Evolutionary conservation across 2,888 invertebrate species (phyloP).

Genomic region (Heliothis peltigera): DNA sequence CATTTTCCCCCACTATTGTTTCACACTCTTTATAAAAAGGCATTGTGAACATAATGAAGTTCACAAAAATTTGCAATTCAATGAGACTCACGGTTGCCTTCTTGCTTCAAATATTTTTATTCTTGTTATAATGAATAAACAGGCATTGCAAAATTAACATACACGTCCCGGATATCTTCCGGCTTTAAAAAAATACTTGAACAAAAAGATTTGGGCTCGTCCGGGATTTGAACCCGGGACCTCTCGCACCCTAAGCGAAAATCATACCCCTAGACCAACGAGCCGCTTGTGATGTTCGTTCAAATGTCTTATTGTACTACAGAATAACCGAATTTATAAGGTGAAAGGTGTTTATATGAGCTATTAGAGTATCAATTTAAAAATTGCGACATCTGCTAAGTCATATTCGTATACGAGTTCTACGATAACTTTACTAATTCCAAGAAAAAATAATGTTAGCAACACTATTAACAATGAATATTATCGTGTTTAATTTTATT

Average conservation of each 20-base stretch:
- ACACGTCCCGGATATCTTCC: not conserved
- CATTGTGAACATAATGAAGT: constrained; percentile 59
- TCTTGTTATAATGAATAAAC: constrained; percentile 22
- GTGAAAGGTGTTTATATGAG: constrained; percentile 66
- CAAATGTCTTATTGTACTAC: constrained; percentile 60
- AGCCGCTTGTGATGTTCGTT: constrained; percentile 64
- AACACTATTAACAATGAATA: too few species aligned
- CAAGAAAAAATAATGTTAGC: too few species aligned
- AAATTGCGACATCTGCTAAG: too few species aligned
- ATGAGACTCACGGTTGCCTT: constrained; percentile 43
- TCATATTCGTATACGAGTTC: too few species aligned
- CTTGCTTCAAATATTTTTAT: constrained; percentile 12
- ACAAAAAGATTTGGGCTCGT: constrained; percentile 83
- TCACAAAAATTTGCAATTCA: constrained; percentile 65
- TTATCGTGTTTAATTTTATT: too few species aligned
- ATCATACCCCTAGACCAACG: constrained; percentile 91
- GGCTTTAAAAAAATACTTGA: not conserved
- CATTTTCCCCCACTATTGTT: constrained; percentile 38
- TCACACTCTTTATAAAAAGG: constrained; percentile 55
- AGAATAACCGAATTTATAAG: constrained; percentile 5
- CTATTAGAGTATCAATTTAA: too few species aligned
- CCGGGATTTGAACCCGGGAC: constrained; percentile 91
- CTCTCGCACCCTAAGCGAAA: constrained; percentile 90
- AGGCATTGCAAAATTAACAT: constrained; percentile 25
- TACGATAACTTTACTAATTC: too few species aligned